Evolutionary conservation across 2,888 invertebrate species (phyloP).

Genomic region (Scaeva pyrastri): DNA sequence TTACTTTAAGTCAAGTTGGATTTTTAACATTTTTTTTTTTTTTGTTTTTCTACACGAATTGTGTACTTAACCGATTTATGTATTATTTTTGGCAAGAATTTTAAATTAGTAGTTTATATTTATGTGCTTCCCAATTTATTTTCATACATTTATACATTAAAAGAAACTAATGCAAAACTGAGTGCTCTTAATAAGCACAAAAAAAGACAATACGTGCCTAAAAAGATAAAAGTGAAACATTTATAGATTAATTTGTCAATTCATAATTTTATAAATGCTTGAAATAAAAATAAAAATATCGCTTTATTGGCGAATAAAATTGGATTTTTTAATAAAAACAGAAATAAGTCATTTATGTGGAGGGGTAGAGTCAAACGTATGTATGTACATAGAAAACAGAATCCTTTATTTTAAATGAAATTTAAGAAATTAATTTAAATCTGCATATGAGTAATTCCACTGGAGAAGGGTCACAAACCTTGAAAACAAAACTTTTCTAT

Average conservation of each 20-base stretch:
- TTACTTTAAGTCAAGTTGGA: conserved; percentile 39
- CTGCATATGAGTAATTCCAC: no score
- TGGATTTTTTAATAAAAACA: not conserved
- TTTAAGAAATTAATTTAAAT: no score
- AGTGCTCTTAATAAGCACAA: conserved; percentile 55
- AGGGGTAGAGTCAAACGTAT: no score
- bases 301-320: conserved; percentile 54
- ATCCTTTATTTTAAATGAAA: no score
- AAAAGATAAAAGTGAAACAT: conserved; percentile 24
- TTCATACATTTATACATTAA: conserved; percentile 24
- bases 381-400: no score
- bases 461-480: no score
- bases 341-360: no score
- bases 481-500: no score
- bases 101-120: conserved; percentile 18
- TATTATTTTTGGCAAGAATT: conserved; percentile 11
- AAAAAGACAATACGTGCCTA: conserved; percentile 63
- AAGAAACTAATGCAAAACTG: conserved; percentile 28
- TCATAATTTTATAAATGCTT: conserved; percentile 27
- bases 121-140: conserved; percentile 42
- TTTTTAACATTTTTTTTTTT: not conserved
- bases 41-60: conserved; percentile 25
- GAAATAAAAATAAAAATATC: conserved; percentile 59
- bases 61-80: conserved; percentile 53
- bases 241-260: conserved; percentile 30